Evolutionary conservation across 2,113 vertebrate species (phyloP).

Genomic region (Theristicus caerulescens): DNA sequence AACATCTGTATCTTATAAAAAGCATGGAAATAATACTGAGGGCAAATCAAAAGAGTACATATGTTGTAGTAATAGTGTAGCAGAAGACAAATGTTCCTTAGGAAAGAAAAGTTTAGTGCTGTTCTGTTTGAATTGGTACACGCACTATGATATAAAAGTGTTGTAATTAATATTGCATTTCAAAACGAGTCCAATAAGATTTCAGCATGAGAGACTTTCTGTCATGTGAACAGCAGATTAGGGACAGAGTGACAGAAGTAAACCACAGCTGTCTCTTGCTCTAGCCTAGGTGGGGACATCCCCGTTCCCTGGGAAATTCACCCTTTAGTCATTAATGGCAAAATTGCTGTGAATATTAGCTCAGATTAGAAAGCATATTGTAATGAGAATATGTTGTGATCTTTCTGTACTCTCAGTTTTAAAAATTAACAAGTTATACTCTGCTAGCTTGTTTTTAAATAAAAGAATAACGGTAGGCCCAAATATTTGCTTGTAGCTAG

Average conservation of each 20-base stretch:
- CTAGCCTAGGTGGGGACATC: not conserved
- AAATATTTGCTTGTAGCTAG: not conserved
- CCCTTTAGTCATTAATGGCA: not conserved
- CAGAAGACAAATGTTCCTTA: slow-evolving; percentile 7
- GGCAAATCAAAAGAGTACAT: not conserved
- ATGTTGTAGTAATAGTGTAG: not conserved
- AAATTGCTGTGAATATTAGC: not conserved
- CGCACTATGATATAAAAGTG: not conserved
- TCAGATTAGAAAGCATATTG: not conserved
- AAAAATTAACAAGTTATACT: not conserved
- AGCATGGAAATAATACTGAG: not conserved
- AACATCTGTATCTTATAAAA: slow-evolving; percentile 55
- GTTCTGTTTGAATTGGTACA: not conserved
- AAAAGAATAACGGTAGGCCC: not conserved
- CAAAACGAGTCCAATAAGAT: not conserved
- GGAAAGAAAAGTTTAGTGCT: not conserved
- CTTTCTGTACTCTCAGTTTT: not conserved
- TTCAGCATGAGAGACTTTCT: not conserved
- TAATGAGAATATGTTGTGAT: not conserved
- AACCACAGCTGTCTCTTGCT: not conserved
- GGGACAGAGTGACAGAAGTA: not conserved
- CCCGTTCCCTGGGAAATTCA: not conserved
- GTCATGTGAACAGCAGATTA: not conserved
- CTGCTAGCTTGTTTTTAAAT: not conserved
- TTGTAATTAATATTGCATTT: not conserved